These are phyloP conservation scores for Eugnorisma glareosa DNA, from an alignment of 2,888 invertebrate species.

Conservation along the genomic window DNA sequence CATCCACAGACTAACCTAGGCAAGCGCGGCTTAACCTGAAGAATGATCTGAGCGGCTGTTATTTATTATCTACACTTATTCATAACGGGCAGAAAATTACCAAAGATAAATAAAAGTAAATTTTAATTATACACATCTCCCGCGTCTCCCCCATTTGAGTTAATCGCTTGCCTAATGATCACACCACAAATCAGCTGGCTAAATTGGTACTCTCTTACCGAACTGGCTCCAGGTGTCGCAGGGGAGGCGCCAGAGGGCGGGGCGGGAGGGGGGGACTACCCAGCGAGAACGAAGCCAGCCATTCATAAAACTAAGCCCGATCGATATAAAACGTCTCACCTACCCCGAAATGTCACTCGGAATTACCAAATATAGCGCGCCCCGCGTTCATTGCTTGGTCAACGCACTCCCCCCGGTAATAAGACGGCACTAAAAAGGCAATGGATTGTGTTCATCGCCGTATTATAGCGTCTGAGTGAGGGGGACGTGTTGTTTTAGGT, in stretches of 20 bases:
- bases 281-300: slow-evolving; percentile 74
- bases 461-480: slow-evolving; percentile 50
- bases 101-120: slow-evolving; percentile 39
- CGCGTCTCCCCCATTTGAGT: slow-evolving; percentile 65
- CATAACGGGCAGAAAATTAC: slow-evolving; percentile 19
- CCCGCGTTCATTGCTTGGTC: slow-evolving; percentile 65
- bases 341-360: slow-evolving; percentile 67
- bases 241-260: slow-evolving; percentile 53
- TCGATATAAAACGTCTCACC: slow-evolving; percentile 84
- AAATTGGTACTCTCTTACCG: slow-evolving; percentile 72
- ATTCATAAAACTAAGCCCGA: slow-evolving; percentile 88
- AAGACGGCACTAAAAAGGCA: slow-evolving; percentile 60
- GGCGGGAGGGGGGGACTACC: slow-evolving; percentile 46
- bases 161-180: slow-evolving; percentile 76
- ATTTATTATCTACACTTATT: no score
- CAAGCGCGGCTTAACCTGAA: no score
- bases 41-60: no score
- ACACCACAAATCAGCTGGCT: slow-evolving; percentile 79
- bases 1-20: no score
- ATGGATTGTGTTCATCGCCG: slow-evolving; percentile 65
- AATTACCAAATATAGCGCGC: slow-evolving; percentile 61
- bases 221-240: slow-evolving; percentile 64
- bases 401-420: slow-evolving; percentile 60
- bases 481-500: slow-evolving; percentile 64
- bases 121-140: slow-evolving; percentile 55